Evolutionary conservation across 2,797 vertebrate genomes (phyloP).

Genomic region (Pelochelys cantorii): DNA sequence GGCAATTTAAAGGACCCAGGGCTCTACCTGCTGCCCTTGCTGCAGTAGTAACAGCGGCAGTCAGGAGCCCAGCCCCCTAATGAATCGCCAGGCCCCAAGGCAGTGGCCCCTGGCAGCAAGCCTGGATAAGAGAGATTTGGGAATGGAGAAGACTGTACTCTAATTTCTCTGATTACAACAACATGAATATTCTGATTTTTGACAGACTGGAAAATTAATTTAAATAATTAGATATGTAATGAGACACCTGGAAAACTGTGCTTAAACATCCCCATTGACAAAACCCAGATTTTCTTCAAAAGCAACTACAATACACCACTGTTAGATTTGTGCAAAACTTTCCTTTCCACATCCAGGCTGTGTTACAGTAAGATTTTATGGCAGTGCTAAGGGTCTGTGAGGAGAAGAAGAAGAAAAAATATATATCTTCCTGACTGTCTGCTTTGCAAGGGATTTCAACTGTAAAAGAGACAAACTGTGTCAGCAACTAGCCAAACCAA

Average conservation of each 20-base stretch:
- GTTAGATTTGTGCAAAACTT: background rate
- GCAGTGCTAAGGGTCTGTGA: background rate
- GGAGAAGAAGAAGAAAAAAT: background rate
- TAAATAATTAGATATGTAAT: background rate
- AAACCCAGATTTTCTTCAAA: accelerated
- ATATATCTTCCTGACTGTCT: conserved; percentile 41
- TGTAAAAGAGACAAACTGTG: conserved; percentile 70
- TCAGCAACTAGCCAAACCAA: conserved; percentile 78
- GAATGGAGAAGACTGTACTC: accelerated
- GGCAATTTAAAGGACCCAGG: too few relatives aligned
- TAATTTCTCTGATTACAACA: background rate
- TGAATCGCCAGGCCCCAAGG: too few relatives aligned
- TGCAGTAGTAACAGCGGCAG: too few relatives aligned
- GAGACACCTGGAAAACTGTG: background rate
- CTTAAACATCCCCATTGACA: background rate
- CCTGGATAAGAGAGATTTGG: background rate
- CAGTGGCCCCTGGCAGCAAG: too few relatives aligned
- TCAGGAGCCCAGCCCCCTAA: too few relatives aligned
- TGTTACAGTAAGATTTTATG: conserved; percentile 21
- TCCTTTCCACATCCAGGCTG: background rate
- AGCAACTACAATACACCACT: background rate
- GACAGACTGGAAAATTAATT: background rate
- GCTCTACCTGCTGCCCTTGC: too few relatives aligned
- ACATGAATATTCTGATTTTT: background rate
- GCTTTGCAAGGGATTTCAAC: conserved; percentile 58